Conservation (phyloP, 2,888 invertebrate genomes). For the Nycteola revayana region DNA sequence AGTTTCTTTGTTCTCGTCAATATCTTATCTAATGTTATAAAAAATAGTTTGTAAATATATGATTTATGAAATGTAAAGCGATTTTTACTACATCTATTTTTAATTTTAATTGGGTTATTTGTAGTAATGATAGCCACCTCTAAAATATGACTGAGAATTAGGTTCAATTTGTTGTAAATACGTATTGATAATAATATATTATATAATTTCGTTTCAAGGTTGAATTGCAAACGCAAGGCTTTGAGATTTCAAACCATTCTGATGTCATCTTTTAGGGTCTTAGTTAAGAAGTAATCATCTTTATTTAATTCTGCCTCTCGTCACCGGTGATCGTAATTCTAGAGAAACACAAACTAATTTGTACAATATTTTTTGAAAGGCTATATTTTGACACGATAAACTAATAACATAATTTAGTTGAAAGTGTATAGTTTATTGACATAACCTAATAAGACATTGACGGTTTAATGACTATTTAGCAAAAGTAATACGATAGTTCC, state of each 20-base stretch:
- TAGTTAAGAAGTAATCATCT: slow-evolving; percentile 30
- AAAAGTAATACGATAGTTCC: too few species aligned
- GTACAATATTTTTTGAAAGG: too few species aligned
- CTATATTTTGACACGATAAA: too few species aligned
- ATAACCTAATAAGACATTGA: too few species aligned
- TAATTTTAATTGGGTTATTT: slow-evolving; percentile 21
- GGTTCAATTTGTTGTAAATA: slow-evolving; percentile 76
- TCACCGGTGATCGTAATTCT: too few species aligned
- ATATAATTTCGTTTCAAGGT: slow-evolving; percentile 48
- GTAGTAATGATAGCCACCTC: slow-evolving; percentile 47
- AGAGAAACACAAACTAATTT: too few species aligned
- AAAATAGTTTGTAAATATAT: slow-evolving; percentile 38
- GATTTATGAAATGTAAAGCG: slow-evolving; percentile 15
- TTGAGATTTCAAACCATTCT: slow-evolving; percentile 42
- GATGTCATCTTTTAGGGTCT: slow-evolving; percentile 31
- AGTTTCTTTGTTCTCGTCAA: slow-evolving; percentile 27
- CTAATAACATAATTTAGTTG: too few species aligned
- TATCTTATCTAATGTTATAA: slow-evolving; percentile 21
- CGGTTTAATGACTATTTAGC: too few species aligned
- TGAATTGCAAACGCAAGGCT: slow-evolving; percentile 38
- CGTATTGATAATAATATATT: slow-evolving; percentile 36
- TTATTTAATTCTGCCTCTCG: too few species aligned
- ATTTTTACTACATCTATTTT: slow-evolving; percentile 28
- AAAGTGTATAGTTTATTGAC: too few species aligned
- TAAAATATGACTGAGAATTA: slow-evolving; percentile 76